A percentile compares a stretch with the other conserved stretches of the same genome.
Conservation (phyloP, 2,797 vertebrate species). For the Sebastes nivosus region DNA sequence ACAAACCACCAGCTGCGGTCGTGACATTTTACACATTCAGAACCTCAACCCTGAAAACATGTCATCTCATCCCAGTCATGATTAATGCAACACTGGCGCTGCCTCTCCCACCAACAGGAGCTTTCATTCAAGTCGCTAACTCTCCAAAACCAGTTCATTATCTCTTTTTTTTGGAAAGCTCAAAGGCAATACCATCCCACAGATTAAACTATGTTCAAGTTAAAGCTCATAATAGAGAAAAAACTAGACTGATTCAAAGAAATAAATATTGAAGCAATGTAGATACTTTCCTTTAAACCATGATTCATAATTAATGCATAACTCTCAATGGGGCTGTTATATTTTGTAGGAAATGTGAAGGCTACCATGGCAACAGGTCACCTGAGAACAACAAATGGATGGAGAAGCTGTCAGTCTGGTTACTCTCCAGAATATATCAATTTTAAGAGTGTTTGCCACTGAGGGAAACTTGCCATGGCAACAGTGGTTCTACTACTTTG, state of each 20-base stretch:
- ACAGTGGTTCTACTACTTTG: background rate
- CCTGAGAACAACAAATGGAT: constrained; percentile 27
- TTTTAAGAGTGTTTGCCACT: constrained; percentile 10
- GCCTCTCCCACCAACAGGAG: background rate
- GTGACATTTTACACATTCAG: constrained; percentile 5
- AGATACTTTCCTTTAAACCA: background rate
- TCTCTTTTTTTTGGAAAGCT: background rate
- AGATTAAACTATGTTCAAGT: background rate
- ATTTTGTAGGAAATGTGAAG: background rate
- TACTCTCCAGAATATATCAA: constrained; percentile 7
- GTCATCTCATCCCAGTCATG: background rate
- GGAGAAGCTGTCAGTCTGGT: background rate
- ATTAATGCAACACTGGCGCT: background rate
- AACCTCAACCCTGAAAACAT: background rate
- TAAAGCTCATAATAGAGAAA: no score
- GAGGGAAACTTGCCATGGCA: constrained; percentile 27
- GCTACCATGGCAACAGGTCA: constrained; percentile 57
- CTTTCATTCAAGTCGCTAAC: background rate
- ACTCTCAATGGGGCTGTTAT: background rate
- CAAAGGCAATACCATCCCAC: background rate
- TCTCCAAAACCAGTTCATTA: background rate
- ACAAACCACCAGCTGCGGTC: background rate
- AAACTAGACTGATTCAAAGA: background rate
- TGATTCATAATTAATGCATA: background rate
- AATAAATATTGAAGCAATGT: background rate